Percentiles rank a stretch among this genome's conserved stretches.
These are phyloP conservation scores for Neogale vison DNA, from an alignment of 2,113 vertebrate genomes.

Conservation along the genomic window DNA sequence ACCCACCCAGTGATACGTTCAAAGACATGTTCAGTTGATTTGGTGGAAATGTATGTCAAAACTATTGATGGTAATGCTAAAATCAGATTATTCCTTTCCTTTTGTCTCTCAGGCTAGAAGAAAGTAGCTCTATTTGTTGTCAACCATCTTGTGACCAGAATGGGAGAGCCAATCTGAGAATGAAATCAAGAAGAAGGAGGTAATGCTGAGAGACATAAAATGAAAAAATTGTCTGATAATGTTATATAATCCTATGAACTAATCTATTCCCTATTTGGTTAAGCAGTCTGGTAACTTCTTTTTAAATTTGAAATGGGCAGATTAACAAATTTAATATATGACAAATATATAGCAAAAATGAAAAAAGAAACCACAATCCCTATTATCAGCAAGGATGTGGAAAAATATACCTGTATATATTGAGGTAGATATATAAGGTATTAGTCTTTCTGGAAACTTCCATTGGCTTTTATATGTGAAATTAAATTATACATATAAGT, in stretches of 20 bases:
- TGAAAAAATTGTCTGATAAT: not conserved
- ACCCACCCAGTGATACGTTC: not conserved
- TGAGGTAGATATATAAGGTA: not conserved
- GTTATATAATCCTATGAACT: not conserved
- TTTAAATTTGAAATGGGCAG: not conserved
- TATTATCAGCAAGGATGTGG: not conserved
- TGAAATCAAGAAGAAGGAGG: not conserved
- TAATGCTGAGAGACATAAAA: not conserved
- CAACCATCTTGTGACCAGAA: not conserved
- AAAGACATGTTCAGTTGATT: not conserved
- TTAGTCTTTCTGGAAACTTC: not conserved
- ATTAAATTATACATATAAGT: not conserved
- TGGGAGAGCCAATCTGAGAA: not conserved
- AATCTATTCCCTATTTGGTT: not conserved
- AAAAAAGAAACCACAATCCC: not conserved
- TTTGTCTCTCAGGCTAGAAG: not conserved
- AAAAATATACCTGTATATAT: not conserved
- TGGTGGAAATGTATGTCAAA: not conserved
- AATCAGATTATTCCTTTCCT: not conserved
- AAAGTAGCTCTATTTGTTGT: not conserved
- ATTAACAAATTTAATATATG: not conserved
- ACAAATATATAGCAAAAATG: not conserved
- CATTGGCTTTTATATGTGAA: not conserved
- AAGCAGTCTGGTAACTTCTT: not conserved
- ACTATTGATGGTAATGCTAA: not conserved